These are phyloP conservation scores for Eristalinus sepulchralis DNA, from an alignment of 2,888 invertebrate species.

Conservation along the genomic window DNA sequence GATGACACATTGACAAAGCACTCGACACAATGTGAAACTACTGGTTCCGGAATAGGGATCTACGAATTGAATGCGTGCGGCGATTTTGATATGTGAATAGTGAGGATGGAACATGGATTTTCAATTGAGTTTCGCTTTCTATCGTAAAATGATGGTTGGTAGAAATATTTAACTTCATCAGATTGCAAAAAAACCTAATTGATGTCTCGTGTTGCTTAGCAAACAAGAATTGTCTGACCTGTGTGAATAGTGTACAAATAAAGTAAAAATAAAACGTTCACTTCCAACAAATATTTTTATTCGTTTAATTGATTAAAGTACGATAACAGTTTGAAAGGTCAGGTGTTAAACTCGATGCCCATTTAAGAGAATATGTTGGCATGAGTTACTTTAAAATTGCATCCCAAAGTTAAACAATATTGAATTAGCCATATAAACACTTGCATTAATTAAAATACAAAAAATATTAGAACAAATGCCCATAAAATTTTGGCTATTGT, in stretches of 20 bases:
- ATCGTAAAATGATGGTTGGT: slow-evolving; percentile 4
- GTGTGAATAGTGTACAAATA: not conserved
- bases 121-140: slow-evolving; percentile 69
- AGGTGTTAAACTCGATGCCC: too few relatives aligned
- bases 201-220: not conserved
- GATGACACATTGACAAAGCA: slow-evolving; percentile 62
- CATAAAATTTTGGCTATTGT: too few relatives aligned
- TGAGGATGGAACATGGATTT: slow-evolving; percentile 49
- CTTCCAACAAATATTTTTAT: too few relatives aligned
- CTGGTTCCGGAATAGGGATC: slow-evolving; percentile 36
- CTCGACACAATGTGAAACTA: slow-evolving; percentile 33
- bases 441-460: too few relatives aligned
- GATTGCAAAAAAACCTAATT: not conserved
- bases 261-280: too few relatives aligned
- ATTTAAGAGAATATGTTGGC: too few relatives aligned
- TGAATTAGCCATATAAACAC: too few relatives aligned
- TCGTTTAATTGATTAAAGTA: too few relatives aligned
- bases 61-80: not conserved
- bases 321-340: too few relatives aligned
- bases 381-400: too few relatives aligned
- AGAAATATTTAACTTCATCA: not conserved
- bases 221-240: not conserved
- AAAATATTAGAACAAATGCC: too few relatives aligned
- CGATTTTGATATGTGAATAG: slow-evolving; percentile 31
- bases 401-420: too few relatives aligned